Evolutionary conservation across 1,140 invertebrate species (phyloP), one percentile per base, ranked within the genome.

Genomic region (Aphaenogaster rudis): DNA sequence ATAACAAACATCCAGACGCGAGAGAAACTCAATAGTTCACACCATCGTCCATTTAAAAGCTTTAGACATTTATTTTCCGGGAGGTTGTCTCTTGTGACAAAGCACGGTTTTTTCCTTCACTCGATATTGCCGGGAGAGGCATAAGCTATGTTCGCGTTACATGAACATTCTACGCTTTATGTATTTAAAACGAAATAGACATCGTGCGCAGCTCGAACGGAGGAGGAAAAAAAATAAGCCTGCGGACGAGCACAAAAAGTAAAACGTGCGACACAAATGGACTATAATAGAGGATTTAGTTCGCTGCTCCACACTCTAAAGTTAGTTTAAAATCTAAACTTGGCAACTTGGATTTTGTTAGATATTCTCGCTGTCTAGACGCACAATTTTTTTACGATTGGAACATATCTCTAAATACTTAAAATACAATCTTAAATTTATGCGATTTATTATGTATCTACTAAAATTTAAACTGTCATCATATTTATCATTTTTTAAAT

Each of bases 111-210:
- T 48, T 33, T 74, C 4, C 76, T 78, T 78, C 2, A 66, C 28
- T 52, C 33, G 13, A 67, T 67, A 80, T 67, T 42, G 48, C n/a
- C 36, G 21, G 45, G 28, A 42, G n/a, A 64, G 5, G 15, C 28
- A 11, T 77, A 77, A 59, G 39, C 76, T 48, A n/a, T 13, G 17
- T 42, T 54, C 45, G 63, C 48, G 77, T 67, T 80, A 69, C n/a
- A 11, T 42, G 33, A 33, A 69, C 33, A 42, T 54, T 80, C 13
- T 69, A 69, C n/a, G 36, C 33, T 80, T 69, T 54, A 69, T 69
- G 71, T 45, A 84, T 39, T 57, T 71, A 74, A 59, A 74, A 82
- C 15, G 36, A 77, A 84, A 69, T 42, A 39, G 13, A 1, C 48
- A 21, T 61, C 64, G 28, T 28, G 59, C 17, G 15, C 45, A 39